phyloP scores from a whole-genome alignment of 2,797 vertebrate genomes.

The Molossus molossus region DNA sequence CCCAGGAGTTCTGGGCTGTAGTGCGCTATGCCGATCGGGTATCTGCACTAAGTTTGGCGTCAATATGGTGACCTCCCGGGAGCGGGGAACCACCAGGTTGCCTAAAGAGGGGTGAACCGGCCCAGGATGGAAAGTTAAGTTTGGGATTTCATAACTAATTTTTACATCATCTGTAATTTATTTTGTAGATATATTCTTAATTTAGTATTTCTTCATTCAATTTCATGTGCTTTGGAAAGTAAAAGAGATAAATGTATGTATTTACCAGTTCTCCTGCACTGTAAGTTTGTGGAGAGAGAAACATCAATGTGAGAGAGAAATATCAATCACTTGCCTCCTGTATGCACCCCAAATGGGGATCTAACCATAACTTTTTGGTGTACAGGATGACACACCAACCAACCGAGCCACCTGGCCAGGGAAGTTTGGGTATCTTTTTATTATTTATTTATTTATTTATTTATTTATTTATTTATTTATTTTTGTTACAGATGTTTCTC shows the following conservation, averaged over 20 bases:
- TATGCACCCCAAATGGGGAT: not conserved
- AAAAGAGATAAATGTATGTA: slow-evolving; percentile 53
- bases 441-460: not conserved
- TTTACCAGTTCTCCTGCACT: not conserved
- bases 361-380: not conserved
- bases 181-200: slow-evolving; percentile 69
- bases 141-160: slow-evolving; percentile 62
- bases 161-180: slow-evolving; percentile 74
- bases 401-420: not conserved
- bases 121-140: slow-evolving; percentile 30
- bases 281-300: not conserved
- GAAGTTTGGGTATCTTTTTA: slow-evolving; percentile 1
- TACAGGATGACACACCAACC: not conserved
- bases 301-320: not conserved
- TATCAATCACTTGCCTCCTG: not conserved
- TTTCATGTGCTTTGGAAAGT: slow-evolving; percentile 23
- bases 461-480: too few relatives aligned
- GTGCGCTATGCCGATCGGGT: too few relatives aligned
- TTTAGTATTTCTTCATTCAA: slow-evolving; percentile 66
- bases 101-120: too few relatives aligned
- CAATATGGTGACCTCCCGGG: too few relatives aligned
- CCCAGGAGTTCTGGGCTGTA: too few relatives aligned
- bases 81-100: too few relatives aligned
- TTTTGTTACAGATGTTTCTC: too few relatives aligned
- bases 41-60: too few relatives aligned